Evolutionary conservation across 2,113 vertebrate genomes (phyloP).

Genomic region (Glaucomys volans): DNA sequence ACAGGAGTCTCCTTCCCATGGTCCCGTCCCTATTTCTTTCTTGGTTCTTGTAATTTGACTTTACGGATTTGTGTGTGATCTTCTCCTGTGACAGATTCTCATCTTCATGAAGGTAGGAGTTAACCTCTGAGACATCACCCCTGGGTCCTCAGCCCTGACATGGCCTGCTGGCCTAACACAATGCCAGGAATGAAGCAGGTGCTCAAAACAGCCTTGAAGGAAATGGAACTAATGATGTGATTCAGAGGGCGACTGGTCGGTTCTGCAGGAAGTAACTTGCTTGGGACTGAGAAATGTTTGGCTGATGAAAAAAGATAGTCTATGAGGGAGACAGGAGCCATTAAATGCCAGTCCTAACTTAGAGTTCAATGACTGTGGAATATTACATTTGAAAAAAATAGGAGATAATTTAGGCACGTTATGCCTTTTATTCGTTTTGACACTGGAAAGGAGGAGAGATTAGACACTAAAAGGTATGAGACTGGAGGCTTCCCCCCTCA

Average conservation of each 20-base stretch:
- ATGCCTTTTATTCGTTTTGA: not conserved
- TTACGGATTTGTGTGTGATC: not conserved
- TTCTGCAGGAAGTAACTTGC: not conserved
- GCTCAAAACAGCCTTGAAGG: not conserved
- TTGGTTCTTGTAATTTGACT: not conserved
- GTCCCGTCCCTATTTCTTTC: not conserved
- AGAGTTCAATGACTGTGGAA: not conserved
- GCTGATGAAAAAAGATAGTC: not conserved
- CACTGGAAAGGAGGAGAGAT: not conserved
- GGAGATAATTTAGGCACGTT: not conserved
- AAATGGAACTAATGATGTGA: not conserved
- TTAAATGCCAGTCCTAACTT: not conserved
- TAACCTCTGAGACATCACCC: not conserved
- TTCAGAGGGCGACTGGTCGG: not conserved
- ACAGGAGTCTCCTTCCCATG: not conserved
- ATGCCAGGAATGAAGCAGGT: not conserved
- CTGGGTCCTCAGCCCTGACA: rapidly evolving
- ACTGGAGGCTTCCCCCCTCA: not conserved
- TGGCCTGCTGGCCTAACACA: not conserved
- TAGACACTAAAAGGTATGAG: not conserved
- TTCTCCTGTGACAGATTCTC: not conserved
- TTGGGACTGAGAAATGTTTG: not conserved
- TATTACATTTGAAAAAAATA: not conserved
- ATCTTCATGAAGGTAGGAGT: not conserved
- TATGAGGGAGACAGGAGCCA: not conserved